Evolutionary conservation across 2,888 invertebrate species (phyloP), one percentile per base, ranked within the genome.

Genomic region (Cheilosia vernalis): DNA sequence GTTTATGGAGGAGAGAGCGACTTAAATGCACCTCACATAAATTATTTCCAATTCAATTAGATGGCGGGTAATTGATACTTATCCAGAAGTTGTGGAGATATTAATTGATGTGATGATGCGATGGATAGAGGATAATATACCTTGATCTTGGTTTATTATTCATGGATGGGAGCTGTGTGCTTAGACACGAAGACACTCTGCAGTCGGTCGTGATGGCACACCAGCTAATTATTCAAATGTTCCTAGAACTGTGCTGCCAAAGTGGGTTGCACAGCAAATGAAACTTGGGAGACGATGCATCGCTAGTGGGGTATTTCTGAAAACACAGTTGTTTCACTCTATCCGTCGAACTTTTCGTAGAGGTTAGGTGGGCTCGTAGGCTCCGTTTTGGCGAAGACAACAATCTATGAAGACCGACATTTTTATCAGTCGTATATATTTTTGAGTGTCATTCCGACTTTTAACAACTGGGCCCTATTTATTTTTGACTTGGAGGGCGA

Each of bases 1-100:
- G 72, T 72, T 83, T 83, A 79, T 67, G 83, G 73, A 30, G 13
- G 27, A 6, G 7, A 27, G 27, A 49, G 27, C 17, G 47, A 49
- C 27, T 19, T 47, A 21, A 19, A 76, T 44, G 21, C 60, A 47
- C 42, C 66, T 78, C 55, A 37, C 37, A 66, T 72, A 78, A 82
- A 78, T 77, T 27, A 60, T 82, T 64, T 72, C 66, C 66, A 66
- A 78, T 72, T 78, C 56, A 78, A 82, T 78, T 61, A 72, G 66
- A 55, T 72, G 27, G 72, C 55, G 60, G 49, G 72, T 49, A 64
- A 70, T 69, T 70, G 72, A 72, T 72, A 55, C 49, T 61, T 56
- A 70, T 60, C 55, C 21, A 77, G 44, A 66, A 60, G 69, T 63
- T n/a, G 80, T 49, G 27, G 60, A 53, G 49, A 60, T 30, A 67